A percentile compares a stretch with the other conserved stretches of the same genome.
These are phyloP conservation scores for Porites evermanni DNA, from an alignment of 92 coral and sea anemone genomes.

Conservation along the genomic window DNA sequence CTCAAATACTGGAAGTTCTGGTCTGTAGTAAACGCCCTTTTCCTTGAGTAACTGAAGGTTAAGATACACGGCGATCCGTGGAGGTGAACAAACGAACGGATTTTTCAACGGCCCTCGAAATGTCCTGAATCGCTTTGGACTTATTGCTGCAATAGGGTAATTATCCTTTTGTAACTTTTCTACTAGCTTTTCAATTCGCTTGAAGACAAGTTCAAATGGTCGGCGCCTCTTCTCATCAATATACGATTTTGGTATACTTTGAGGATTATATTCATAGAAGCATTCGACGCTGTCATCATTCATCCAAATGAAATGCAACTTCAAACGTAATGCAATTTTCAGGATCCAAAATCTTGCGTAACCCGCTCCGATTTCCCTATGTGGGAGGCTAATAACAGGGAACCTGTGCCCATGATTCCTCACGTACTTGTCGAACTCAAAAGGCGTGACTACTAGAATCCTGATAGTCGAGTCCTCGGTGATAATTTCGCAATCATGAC, in stretches of 20 bases:
- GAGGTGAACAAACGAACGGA: slow-evolving; percentile 34
- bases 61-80: slow-evolving; percentile 43
- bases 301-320: slow-evolving; percentile 62
- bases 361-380: slow-evolving; percentile 47
- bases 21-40: slow-evolving; percentile 49
- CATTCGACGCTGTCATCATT: slow-evolving; percentile 59
- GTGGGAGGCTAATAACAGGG: slow-evolving; percentile 42
- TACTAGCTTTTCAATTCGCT: slow-evolving; percentile 39
- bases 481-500: too few species aligned
- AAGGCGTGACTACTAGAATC: slow-evolving; percentile 57
- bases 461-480: slow-evolving; percentile 19
- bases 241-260: too few species aligned
- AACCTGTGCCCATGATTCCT: slow-evolving; percentile 27
- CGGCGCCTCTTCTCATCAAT: background rate
- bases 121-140: slow-evolving; percentile 33
- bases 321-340: slow-evolving; percentile 48
- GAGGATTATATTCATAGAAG: slow-evolving; percentile 44
- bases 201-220: slow-evolving; percentile 28
- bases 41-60: slow-evolving; percentile 19
- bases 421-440: slow-evolving; percentile 37
- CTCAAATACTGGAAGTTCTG: slow-evolving; percentile 36
- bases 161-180: background rate
- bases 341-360: slow-evolving; percentile 62
- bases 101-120: background rate
- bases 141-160: slow-evolving; percentile 50